Percentiles rank a stretch among this genome's conserved stretches.
Evolutionary conservation across 2,888 invertebrate species (phyloP).

Genomic region (Phasia obesa): DNA sequence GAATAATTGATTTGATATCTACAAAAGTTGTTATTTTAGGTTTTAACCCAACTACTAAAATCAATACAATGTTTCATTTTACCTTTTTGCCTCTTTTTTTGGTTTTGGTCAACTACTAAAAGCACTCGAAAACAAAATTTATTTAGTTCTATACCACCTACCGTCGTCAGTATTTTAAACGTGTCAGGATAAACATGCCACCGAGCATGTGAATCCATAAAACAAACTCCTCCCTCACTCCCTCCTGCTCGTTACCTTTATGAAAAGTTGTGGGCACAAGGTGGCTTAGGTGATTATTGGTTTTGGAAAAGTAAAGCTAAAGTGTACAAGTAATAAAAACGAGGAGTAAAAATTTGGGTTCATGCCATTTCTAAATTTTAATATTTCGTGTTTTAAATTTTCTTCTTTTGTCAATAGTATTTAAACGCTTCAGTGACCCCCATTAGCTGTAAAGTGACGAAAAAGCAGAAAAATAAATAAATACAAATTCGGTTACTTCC

Average conservation of each 20-base stretch:
- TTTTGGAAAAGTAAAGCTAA: conserved; percentile 46
- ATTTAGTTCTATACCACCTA: conserved; percentile 6
- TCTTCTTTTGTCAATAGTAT: conserved; percentile 29
- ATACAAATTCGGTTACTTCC: conserved; percentile 16
- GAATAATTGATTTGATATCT: conserved; percentile 18
- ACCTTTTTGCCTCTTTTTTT: no score
- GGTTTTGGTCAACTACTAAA: conserved; percentile 38
- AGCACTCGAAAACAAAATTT: conserved; percentile 2
- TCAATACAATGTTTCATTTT: conserved; percentile 28
- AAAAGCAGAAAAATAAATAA: conserved; percentile 2
- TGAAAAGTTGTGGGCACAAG: neutral
- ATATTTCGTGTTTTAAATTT: conserved; percentile 37
- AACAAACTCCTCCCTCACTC: neutral
- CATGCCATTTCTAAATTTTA: conserved; percentile 55
- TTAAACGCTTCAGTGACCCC: conserved; percentile 19
- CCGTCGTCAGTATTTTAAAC: conserved; percentile 11
- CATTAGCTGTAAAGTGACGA: neutral
- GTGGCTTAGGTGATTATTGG: conserved; percentile 38
- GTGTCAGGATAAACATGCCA: conserved; percentile 49
- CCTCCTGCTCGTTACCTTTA: neutral
- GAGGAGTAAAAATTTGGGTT: conserved; percentile 13
- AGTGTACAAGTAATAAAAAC: no score
- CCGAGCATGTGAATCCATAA: conserved; percentile 39
- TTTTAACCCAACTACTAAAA: conserved; percentile 21
- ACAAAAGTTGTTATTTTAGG: neutral